phyloP scores from a whole-genome alignment of 1,140 invertebrate genomes.

The Tetramorium simillimum region DNA sequence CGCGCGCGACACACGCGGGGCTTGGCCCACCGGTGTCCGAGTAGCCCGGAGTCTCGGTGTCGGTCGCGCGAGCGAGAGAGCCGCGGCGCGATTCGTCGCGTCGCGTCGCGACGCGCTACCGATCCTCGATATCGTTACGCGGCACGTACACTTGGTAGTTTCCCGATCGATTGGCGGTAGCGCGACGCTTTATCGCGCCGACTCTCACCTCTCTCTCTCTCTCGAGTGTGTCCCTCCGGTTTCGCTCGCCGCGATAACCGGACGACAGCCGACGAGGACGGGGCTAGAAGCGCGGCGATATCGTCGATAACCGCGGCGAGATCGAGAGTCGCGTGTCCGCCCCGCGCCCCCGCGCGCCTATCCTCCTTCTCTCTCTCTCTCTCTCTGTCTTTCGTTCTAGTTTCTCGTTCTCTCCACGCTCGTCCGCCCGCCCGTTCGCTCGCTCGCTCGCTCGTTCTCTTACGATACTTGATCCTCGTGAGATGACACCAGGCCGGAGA shows the following conservation, averaged over 20 bases:
- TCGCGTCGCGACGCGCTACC: no score
- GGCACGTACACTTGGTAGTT: background rate
- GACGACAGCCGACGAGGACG: background rate
- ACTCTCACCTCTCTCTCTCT: conserved; percentile 1
- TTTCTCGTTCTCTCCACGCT: background rate
- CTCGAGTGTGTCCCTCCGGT: background rate
- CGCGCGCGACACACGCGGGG: conserved; percentile 45
- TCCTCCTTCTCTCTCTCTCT: background rate
- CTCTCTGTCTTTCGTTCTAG: background rate
- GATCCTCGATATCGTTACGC: background rate
- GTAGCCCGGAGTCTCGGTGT: no score
- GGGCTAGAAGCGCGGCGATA: background rate
- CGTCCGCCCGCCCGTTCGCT: background rate
- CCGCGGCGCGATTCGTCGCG: no score
- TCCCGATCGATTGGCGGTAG: background rate
- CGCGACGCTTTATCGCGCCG: background rate
- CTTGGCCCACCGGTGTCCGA: no score
- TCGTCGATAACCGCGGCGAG: conserved; percentile 1
- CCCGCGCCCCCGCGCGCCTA: background rate
- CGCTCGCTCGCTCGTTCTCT: background rate
- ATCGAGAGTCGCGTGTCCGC: background rate
- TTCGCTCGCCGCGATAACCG: background rate
- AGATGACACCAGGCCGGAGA: conserved; percentile 15
- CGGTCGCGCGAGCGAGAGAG: no score
- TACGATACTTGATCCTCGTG: conserved; percentile 28